Conservation (phyloP, 2,888 invertebrate genomes). For the Tribolium freemani region DNA sequence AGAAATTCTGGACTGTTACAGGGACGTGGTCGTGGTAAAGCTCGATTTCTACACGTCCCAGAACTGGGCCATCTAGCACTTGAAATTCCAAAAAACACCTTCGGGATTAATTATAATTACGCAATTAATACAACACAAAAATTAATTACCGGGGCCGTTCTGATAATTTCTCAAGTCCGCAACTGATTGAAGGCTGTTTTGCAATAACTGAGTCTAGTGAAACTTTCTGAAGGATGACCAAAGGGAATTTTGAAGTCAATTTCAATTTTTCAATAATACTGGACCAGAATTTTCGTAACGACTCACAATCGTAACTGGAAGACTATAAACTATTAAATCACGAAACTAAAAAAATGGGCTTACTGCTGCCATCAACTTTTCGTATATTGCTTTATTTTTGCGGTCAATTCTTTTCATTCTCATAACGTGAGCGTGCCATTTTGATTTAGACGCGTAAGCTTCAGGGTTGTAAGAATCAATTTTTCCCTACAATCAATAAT, state of each 20-base stretch:
- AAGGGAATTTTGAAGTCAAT: conserved; percentile 57
- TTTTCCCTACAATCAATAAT: conserved; percentile 51
- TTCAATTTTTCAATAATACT: conserved; percentile 52
- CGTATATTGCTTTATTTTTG: conserved; percentile 57
- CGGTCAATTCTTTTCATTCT: conserved; percentile 54
- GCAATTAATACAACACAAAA: no score
- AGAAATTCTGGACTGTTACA: conserved; percentile 65
- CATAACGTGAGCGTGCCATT: conserved; percentile 55
- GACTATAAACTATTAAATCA: conserved; percentile 41
- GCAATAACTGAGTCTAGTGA: conserved; percentile 56
- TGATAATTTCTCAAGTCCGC: conserved; percentile 48
- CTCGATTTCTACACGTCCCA: conserved; percentile 65
- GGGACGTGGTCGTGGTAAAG: conserved; percentile 66
- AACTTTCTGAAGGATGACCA: conserved; percentile 55
- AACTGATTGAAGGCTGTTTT: conserved; percentile 60
- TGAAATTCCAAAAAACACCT: conserved; percentile 66
- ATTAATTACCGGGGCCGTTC: conserved; percentile 37
- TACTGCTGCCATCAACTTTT: conserved; percentile 48
- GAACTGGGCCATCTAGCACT: conserved; percentile 58
- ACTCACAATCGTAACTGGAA: conserved; percentile 51
- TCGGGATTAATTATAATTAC: conserved; percentile 6
- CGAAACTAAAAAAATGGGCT: conserved; percentile 33
- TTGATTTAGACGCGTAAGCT: conserved; percentile 57
- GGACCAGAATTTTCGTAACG: conserved; percentile 55
- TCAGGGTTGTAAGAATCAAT: conserved; percentile 58